Base-by-base conservation (phyloP, 1,140 invertebrate genomes). In the Macrobrachium rosenbergii region DNA sequence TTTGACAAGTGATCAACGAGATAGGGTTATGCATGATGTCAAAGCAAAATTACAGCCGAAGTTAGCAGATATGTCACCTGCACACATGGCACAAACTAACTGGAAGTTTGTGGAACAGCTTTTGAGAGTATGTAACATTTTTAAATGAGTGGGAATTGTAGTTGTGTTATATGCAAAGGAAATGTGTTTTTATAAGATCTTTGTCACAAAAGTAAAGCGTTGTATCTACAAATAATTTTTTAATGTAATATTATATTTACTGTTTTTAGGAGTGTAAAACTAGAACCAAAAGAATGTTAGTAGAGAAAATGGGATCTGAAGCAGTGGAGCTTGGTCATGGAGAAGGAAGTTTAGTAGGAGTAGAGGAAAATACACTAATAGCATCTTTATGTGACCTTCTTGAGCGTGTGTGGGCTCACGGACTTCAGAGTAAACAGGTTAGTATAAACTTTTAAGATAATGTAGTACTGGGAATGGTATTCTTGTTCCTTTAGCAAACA, bases 51-150 rank as follows among this genome's bases (percentile, higher is more conserved):
- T 86, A 23, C 87, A 86, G 17, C 89, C 89, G 10, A 88, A 90
- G 77, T 73, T 90, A 21, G 82, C 88, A 52, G 89, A 89, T 73
- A 90, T 89, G 83, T 89, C 90, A 88, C 95, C 95, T 8, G 95
- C 96, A 8, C 93, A 96, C n/a, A 96, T 98, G 90, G 97, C 97
- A n/a, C 97, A 99, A 92, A 97, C 97, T 19, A 99, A 99, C 92
- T 98, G 97, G 96, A 97, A 97, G 64, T 99, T 99, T 93, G 98
- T 99, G 23, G 97, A 99, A 91, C 98, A 98, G 91, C 93, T 99
- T 88, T 93, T 99, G 19, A 98, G 98, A 94, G 97, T 98, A 93
- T 84, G 90, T n/a, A 37, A 11, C 28, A 77, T 45, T 10, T 28
- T 67, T 63, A 19, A 5, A 37, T 23, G 10, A 8, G 28, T 59